phyloP scores from a whole-genome alignment of 2,797 vertebrate species.

The Artibeus lituratus region DNA sequence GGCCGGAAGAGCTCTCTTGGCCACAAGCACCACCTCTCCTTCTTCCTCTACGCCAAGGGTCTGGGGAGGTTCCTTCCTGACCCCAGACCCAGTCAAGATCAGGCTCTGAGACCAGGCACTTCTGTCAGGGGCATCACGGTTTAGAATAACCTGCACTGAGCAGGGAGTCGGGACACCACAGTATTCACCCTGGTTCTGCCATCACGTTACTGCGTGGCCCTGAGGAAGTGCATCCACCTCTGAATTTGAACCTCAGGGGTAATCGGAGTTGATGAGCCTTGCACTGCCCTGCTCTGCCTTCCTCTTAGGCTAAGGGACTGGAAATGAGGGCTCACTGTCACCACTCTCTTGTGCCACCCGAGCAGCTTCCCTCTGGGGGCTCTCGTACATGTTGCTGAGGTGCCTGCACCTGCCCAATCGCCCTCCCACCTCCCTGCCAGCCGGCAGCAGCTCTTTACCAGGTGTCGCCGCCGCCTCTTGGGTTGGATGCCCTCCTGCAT shows the following conservation, averaged over 20 bases:
- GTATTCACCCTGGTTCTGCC: not conserved
- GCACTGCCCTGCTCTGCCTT: not conserved
- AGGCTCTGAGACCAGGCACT: not conserved
- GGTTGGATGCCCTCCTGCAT: conserved; percentile 91
- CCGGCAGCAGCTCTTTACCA: conserved; percentile 80
- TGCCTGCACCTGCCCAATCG: not conserved
- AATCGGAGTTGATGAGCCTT: not conserved
- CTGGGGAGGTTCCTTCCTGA: not conserved
- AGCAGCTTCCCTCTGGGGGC: not conserved
- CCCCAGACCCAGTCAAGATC: not conserved
- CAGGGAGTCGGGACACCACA: conserved; percentile 18
- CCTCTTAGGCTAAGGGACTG: not conserved
- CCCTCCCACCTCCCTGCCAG: not conserved
- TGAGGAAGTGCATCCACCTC: not conserved
- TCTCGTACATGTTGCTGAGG: not conserved
- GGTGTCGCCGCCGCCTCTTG: conserved; percentile 93
- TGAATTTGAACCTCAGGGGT: not conserved
- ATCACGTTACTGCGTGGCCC: not conserved
- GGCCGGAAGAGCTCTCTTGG: not conserved
- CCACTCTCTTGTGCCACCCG: not conserved
- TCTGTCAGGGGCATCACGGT: not conserved
- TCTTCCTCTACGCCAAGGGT: not conserved
- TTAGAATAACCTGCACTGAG: not conserved
- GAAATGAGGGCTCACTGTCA: not conserved
- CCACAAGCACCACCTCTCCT: not conserved